Evolutionary conservation across 2,113 vertebrate species (phyloP).

Genomic region (Catharus fuscescens): DNA sequence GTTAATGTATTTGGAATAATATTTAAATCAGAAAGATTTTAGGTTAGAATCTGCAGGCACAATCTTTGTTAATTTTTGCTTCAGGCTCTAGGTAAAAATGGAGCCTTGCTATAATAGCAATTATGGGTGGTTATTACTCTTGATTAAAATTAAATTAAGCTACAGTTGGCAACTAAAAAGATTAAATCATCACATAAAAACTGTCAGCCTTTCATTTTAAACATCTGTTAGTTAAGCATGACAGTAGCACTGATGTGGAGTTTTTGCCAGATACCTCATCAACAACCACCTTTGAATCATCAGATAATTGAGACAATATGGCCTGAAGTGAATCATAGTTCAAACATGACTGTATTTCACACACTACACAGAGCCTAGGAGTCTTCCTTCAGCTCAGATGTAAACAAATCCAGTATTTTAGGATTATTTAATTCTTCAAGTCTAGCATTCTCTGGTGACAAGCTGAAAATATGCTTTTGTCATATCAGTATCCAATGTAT

Average conservation of each 20-base stretch:
- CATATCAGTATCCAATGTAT: not conserved
- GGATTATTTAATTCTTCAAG: not conserved
- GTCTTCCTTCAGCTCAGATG: not conserved
- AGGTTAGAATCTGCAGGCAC: not conserved
- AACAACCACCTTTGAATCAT: constrained; percentile 41
- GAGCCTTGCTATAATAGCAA: constrained; percentile 7
- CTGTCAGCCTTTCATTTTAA: constrained; percentile 69
- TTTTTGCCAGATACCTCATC: constrained; percentile 65
- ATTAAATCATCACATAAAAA: constrained; percentile 73
- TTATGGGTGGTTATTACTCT: constrained; percentile 69
- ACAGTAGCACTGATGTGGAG: constrained; percentile 34
- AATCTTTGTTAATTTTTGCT: not conserved
- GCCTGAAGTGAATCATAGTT: constrained; percentile 19
- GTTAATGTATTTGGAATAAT: not conserved
- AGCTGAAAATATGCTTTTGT: not conserved
- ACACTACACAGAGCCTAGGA: not conserved
- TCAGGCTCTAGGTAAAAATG: constrained; percentile 7
- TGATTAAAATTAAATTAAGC: constrained; percentile 77
- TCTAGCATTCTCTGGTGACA: not conserved
- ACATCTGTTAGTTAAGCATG: constrained; percentile 69
- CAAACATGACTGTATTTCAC: not conserved
- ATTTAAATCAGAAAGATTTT: not conserved
- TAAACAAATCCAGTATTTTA: not conserved
- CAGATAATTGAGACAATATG: constrained; percentile 9
- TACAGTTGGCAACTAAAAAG: constrained; percentile 68